Evolutionary conservation across 2,888 invertebrate species (phyloP).

Genomic region (Cataglyphis altisquamis): DNA sequence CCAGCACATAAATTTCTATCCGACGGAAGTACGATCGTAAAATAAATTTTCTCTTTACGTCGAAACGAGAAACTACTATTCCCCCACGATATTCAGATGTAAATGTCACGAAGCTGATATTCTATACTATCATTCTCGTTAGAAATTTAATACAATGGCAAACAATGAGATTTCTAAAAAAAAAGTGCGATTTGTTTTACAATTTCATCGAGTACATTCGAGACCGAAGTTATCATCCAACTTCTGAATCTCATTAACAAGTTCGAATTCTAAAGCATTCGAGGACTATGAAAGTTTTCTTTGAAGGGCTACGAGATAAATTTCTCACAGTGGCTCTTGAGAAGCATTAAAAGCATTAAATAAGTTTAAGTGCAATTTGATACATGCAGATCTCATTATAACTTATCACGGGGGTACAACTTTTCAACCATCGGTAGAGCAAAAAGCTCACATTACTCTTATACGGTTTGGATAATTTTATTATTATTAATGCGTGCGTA

Average conservation of each 20-base stretch:
- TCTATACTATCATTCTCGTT: background rate
- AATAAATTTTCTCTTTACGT: constrained; percentile 65
- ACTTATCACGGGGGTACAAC: constrained; percentile 19
- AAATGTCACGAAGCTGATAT: background rate
- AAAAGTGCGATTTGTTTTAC: background rate
- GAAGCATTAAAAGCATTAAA: constrained; percentile 23
- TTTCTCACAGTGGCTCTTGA: constrained; percentile 14
- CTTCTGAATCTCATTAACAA: constrained; percentile 26
- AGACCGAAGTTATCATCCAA: background rate
- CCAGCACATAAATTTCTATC: constrained; percentile 60
- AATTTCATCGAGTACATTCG: background rate
- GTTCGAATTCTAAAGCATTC: constrained; percentile 9
- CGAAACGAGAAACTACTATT: constrained; percentile 49
- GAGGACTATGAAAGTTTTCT: background rate
- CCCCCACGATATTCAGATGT: constrained; percentile 6
- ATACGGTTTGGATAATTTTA: background rate
- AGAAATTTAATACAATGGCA: background rate
- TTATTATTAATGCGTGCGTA: background rate
- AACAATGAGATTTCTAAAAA: background rate
- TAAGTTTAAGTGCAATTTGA: constrained; percentile 41
- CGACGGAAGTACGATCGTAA: constrained; percentile 43
- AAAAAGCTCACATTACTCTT: constrained; percentile 1
- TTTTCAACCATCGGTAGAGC: constrained; percentile 9
- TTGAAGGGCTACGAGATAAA: constrained; percentile 23
- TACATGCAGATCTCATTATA: constrained; percentile 42